A percentile compares a stretch with the other conserved stretches of the same genome.
phyloP scores from a whole-genome alignment of 2,113 vertebrate genomes.

The Chamaetylas fuelleborni region DNA sequence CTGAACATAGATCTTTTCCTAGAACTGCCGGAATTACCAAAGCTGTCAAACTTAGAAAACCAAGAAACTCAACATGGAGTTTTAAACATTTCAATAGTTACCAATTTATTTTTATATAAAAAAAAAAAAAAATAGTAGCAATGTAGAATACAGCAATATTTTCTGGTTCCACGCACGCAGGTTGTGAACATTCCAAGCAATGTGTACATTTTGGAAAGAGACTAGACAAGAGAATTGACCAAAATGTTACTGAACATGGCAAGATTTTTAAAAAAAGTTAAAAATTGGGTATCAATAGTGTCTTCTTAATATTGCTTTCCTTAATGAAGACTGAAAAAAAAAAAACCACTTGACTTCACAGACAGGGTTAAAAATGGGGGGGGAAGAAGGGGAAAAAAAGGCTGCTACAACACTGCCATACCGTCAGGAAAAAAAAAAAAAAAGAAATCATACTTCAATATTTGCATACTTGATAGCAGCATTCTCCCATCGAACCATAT shows the following conservation, averaged over 20 bases:
- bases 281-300: constrained; percentile 75
- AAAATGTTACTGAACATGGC: constrained; percentile 72
- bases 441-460: constrained; percentile 66
- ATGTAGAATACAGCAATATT: constrained; percentile 77
- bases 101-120: constrained; percentile 79
- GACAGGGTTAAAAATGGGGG: constrained; percentile 20
- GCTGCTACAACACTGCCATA: constrained; percentile 77
- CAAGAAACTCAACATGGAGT: neutral
- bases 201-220: constrained; percentile 68
- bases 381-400: neutral
- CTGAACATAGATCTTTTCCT: neutral
- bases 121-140: constrained; percentile 72
- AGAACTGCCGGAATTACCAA: neutral
- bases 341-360: constrained; percentile 61
- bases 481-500: constrained; percentile 77
- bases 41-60: constrained; percentile 23
- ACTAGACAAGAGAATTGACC: constrained; percentile 74
- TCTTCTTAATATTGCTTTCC: constrained; percentile 83
- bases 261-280: constrained; percentile 74
- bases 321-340: constrained; percentile 79
- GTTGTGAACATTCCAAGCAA: constrained; percentile 78
- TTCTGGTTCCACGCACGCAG: constrained; percentile 71
- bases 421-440: constrained; percentile 23
- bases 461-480: constrained; percentile 82
- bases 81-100: constrained; percentile 68